Conservation (phyloP, 2,113 vertebrate species). For the Alethe diademata region DNA sequence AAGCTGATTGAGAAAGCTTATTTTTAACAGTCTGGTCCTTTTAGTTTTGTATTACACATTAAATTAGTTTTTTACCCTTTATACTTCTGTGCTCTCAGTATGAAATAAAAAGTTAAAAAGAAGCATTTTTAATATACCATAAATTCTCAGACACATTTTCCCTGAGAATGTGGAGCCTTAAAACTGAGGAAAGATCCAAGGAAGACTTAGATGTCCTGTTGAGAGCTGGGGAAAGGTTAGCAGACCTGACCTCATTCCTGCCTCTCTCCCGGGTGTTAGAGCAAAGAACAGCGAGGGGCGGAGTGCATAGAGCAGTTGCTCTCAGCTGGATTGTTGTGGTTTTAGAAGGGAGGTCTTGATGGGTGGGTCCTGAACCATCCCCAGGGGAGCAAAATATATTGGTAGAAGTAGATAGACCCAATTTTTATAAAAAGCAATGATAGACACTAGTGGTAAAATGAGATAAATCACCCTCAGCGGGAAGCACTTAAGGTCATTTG, state of each 20-base stretch:
- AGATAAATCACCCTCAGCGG: constrained; percentile 30
- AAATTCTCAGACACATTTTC: background rate
- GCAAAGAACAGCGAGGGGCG: background rate
- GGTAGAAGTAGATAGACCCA: background rate
- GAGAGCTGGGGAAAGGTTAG: background rate
- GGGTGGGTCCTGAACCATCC: background rate
- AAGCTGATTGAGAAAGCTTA: constrained; percentile 26
- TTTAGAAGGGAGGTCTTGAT: background rate
- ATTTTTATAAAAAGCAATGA: constrained; percentile 18
- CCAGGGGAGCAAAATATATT: background rate
- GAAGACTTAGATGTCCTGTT: background rate
- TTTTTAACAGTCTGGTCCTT: background rate
- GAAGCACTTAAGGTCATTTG: constrained; percentile 4
- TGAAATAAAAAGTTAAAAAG: background rate
- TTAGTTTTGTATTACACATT: constrained; percentile 1
- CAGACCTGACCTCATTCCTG: background rate
- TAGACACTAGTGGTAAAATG: background rate
- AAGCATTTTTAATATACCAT: background rate
- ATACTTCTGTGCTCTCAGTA: background rate
- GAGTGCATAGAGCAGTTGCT: background rate
- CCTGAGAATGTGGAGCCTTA: background rate
- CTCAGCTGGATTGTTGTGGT: background rate
- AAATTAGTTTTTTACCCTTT: constrained; percentile 15
- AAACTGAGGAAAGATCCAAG: background rate
- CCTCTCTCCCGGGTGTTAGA: background rate